Evolutionary conservation across 2,888 invertebrate species (phyloP).

Genomic region (Ophraella communa): DNA sequence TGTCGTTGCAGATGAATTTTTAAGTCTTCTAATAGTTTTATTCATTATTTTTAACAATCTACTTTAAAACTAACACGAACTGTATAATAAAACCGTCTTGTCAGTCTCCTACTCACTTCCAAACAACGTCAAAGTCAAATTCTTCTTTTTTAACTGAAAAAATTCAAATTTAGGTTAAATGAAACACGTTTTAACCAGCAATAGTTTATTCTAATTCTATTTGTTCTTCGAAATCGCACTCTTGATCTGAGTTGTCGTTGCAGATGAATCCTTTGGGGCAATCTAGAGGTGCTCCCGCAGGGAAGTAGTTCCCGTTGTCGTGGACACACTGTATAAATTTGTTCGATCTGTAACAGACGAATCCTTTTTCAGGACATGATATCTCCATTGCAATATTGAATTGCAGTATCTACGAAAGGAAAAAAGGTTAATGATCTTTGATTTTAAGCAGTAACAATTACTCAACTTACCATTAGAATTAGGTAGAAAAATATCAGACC

Average conservation of each 20-base stretch:
- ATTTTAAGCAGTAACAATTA: too few species aligned
- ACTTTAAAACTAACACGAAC: too few species aligned
- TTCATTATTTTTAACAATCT: too few species aligned
- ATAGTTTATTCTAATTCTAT: background rate
- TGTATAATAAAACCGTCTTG: too few species aligned
- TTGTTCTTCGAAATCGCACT: constrained; percentile 34
- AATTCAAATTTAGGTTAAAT: background rate
- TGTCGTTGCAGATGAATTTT: background rate
- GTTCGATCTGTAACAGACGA: constrained; percentile 39
- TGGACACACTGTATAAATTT: constrained; percentile 42
- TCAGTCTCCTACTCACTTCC: too few species aligned
- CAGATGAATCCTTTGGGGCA: constrained; percentile 45
- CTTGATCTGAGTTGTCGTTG: constrained; percentile 38
- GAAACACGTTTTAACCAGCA: background rate
- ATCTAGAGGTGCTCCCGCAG: constrained; percentile 36
- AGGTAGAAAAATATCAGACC: too few species aligned
- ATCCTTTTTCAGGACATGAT: constrained; percentile 37
- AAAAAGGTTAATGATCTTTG: background rate
- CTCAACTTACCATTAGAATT: too few species aligned
- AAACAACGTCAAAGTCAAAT: too few species aligned
- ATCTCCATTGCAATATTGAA: constrained; percentile 13
- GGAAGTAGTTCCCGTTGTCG: constrained; percentile 32
- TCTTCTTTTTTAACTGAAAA: too few species aligned
- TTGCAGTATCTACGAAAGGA: background rate
- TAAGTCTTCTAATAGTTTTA: too few species aligned